Evolutionary conservation across 2,888 invertebrate species (phyloP), one percentile per base, ranked within the genome.

Genomic region (Thera britannica): DNA sequence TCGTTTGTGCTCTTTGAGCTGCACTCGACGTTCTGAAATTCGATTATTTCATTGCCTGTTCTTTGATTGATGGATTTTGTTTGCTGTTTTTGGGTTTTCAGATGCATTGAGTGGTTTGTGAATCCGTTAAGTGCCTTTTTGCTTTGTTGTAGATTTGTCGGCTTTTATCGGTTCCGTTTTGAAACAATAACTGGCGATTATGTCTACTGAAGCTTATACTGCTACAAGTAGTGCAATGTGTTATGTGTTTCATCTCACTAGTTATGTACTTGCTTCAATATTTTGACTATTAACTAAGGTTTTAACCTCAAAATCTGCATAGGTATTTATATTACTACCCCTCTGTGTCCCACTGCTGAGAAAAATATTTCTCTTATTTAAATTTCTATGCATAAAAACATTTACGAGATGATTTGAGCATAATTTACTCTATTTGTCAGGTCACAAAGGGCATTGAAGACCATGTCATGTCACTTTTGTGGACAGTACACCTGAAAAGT

Each of bases 31-130:
- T 88, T 90, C 86, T 86, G 83, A 85, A 89, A 92, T 91, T 89
- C 88, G 90, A 92, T 92, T 91, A 92, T 90, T 87, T 86, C 89
- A 87, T 89, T 87, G 84, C 87, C 86, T 83, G 86, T 89, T 88
- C 92, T 93, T 90, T 92, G 93, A 93, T 93, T 92, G 92, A 91
- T 90, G 90, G 84, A 84, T 88, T 86, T 85, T 80, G 82, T 86
- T 84, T 80, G 71, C 71, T 72, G 85, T 88, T 86, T 83, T 82
- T 78, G 77, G 82, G 82, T 83, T 83, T 70, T 58, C 66, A 68
- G 57, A 71, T 82, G 82, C 84, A 85, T 84, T 86, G 83, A 81
- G 83, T 82, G 87, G 86, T 85, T 87, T 86, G 79, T 78, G 82
- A 84, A 83, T 83, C 82, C 77, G 81, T 80, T 88, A 88, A 90